Evolutionary conservation across 1,140 invertebrate genomes (phyloP).

Genomic region (Steinernema feltiae): DNA sequence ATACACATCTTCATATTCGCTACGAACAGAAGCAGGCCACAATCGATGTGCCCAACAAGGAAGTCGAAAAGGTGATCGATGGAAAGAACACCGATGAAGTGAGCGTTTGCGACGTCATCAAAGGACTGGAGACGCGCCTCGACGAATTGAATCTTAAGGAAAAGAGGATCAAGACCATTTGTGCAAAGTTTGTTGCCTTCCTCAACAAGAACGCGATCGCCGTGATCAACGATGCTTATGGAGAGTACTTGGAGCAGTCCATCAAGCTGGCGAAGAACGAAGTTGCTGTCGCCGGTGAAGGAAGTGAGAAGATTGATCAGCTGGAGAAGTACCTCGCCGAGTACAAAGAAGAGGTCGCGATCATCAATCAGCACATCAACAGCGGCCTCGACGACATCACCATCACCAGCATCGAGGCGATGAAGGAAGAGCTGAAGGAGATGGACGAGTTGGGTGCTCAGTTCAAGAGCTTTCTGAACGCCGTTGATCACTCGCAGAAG

Average conservation of each 20-base stretch:
- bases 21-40: not conserved
- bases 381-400: not conserved
- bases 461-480: not conserved
- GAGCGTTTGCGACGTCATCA: not conserved
- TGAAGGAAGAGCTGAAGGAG: not conserved
- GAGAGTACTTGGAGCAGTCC: conserved; percentile 19
- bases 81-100: not conserved
- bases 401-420: not conserved
- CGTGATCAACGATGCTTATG: too few species aligned
- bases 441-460: not conserved
- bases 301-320: not conserved
- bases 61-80: conserved; percentile 24
- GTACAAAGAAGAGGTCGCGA: not conserved
- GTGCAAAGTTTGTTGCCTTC: too few species aligned
- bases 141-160: not conserved
- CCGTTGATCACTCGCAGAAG: not conserved
- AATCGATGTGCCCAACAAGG: not conserved
- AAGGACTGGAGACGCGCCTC: not conserved
- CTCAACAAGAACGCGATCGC: too few species aligned
- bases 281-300: not conserved
- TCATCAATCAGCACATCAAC: not conserved
- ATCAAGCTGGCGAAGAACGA: conserved; percentile 16
- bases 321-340: not conserved
- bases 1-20: conserved; percentile 4
- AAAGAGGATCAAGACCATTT: conserved; percentile 17